Conservation (phyloP, 2,113 vertebrate genomes). For the Barnardius zonarius region DNA sequence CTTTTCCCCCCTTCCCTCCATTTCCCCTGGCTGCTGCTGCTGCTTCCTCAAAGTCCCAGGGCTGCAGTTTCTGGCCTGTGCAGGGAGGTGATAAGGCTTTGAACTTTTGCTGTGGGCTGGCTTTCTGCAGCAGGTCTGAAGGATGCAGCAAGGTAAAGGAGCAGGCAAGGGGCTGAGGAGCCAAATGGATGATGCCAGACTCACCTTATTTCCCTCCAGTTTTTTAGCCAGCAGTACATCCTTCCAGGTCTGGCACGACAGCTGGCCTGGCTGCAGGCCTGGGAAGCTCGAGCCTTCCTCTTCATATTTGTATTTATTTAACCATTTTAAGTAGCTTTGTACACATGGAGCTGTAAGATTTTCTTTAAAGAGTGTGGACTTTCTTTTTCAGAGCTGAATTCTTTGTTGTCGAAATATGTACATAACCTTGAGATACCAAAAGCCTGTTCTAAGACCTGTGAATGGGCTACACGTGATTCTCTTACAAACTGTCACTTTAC, state of each 20-base stretch:
- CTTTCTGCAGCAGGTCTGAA: background rate
- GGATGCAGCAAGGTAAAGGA: background rate
- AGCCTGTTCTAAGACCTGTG: background rate
- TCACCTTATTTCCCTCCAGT: background rate
- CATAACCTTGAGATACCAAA: background rate
- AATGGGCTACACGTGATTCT: background rate
- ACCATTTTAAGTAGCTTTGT: background rate
- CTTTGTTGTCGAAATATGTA: background rate
- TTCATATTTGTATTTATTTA: background rate
- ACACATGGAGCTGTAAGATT: background rate
- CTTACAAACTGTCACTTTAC: background rate
- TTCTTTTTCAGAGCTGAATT: background rate
- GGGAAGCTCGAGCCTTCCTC: background rate
- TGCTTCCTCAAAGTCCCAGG: background rate
- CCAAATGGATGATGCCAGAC: background rate
- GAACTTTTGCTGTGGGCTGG: background rate
- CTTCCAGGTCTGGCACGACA: rapidly evolving
- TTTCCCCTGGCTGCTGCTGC: background rate
- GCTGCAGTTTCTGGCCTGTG: background rate
- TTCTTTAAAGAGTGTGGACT: background rate
- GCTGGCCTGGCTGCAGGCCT: background rate
- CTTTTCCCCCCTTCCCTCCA: background rate
- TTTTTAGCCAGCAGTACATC: background rate
- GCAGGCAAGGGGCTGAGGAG: background rate
- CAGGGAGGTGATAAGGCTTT: background rate